phyloP scores from a whole-genome alignment of 1,140 invertebrate species.

The Lordiphosa mommai region DNA sequence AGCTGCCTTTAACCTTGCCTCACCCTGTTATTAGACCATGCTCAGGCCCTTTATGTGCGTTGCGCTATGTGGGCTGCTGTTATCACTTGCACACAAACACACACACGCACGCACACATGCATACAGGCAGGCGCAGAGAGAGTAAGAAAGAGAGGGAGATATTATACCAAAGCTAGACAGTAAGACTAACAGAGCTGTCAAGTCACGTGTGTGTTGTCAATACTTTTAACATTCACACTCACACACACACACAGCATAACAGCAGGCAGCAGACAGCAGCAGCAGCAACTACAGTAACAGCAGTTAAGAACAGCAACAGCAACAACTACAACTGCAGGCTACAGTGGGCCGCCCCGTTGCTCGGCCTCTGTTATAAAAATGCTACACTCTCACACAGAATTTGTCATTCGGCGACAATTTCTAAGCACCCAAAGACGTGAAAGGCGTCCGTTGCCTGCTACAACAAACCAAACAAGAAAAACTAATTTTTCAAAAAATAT shows the following conservation, averaged over 20 bases:
- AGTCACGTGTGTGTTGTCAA: conserved; percentile 7
- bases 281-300: not conserved
- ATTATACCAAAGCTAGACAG: no score
- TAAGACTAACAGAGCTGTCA: conserved; percentile 1
- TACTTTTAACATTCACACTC: conserved; percentile 1
- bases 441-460: conserved; percentile 35
- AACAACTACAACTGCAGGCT: not conserved
- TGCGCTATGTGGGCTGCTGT: not conserved
- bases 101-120: not conserved
- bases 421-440: conserved; percentile 53
- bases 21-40: no score
- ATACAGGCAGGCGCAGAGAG: not conserved
- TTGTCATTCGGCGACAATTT: conserved; percentile 58
- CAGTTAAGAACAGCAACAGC: conserved; percentile 4
- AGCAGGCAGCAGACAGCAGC: not conserved
- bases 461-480: conserved; percentile 4
- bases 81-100: not conserved
- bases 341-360: conserved; percentile 9
- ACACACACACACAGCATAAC: not conserved
- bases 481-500: not conserved
- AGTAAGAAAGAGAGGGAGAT: not conserved
- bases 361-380: conserved; percentile 14
- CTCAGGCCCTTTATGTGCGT: no score
- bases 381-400: conserved; percentile 9
- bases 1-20: no score